Evolutionary conservation across 2,888 invertebrate genomes (phyloP).

Genomic region (Lysandra coridon): DNA sequence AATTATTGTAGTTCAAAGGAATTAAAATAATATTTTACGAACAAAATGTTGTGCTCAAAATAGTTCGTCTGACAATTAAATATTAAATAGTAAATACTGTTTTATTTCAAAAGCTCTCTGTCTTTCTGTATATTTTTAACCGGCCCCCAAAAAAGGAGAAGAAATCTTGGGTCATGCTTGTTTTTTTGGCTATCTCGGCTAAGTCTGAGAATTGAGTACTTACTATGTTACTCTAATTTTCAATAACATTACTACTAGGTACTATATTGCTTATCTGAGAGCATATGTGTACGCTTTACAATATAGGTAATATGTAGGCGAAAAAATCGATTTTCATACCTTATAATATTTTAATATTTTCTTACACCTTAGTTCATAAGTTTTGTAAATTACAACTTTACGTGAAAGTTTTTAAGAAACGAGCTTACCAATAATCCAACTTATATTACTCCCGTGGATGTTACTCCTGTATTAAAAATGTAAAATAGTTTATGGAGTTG

Average conservation of each 20-base stretch:
- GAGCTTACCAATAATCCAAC: neutral
- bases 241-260: no score
- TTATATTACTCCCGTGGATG: neutral
- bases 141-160: no score
- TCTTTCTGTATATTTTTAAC: neutral
- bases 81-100: neutral
- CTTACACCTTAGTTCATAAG: no score
- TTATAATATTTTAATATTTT: no score
- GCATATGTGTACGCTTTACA: no score
- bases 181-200: neutral
- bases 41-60: no score
- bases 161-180: neutral
- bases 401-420: no score
- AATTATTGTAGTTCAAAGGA: neutral
- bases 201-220: neutral
- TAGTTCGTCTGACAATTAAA: no score
- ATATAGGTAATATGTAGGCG: no score
- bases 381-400: no score
- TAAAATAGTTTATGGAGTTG: neutral
- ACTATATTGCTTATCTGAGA: no score
- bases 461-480: neutral
- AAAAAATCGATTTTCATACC: no score
- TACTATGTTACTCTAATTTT: neutral
- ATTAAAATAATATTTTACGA: neutral
- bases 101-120: neutral